A percentile compares a stretch with the other conserved stretches of the same genome.
phyloP scores from a whole-genome alignment of 2,113 vertebrate genomes.

The Chamaetylas fuelleborni region DNA sequence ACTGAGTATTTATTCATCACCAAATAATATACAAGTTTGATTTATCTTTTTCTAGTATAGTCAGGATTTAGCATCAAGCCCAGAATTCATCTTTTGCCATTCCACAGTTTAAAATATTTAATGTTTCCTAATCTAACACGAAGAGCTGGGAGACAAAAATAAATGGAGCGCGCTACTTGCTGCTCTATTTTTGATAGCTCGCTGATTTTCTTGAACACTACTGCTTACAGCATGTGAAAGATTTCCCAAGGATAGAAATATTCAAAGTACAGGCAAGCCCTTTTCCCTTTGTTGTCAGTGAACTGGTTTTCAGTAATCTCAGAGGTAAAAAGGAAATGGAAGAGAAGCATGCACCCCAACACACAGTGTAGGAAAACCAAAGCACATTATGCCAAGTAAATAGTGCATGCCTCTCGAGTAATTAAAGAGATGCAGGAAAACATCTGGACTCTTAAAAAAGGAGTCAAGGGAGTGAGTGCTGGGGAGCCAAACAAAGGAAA shows the following conservation, averaged over 20 bases:
- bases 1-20: slow-evolving; percentile 2
- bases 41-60: background rate
- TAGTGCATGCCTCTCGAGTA: background rate
- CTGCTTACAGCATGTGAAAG: slow-evolving; percentile 31
- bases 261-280: background rate
- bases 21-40: background rate
- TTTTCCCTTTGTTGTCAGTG: slow-evolving; percentile 16
- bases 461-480: slow-evolving; percentile 5
- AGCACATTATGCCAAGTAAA: slow-evolving; percentile 26
- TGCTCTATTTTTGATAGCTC: slow-evolving; percentile 11
- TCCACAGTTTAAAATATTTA: slow-evolving; percentile 44
- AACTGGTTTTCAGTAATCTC: slow-evolving; percentile 48
- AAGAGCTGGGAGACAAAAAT: slow-evolving; percentile 30
- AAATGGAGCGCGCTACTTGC: background rate
- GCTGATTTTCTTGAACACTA: slow-evolving; percentile 6
- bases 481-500: background rate
- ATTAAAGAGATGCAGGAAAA: slow-evolving; percentile 24
- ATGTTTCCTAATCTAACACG: slow-evolving; percentile 15
- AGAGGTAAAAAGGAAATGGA: slow-evolving; percentile 45
- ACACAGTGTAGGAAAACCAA: background rate
- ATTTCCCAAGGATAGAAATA: slow-evolving; percentile 64
- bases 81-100: background rate
- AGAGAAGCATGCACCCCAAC: background rate
- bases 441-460: slow-evolving; percentile 25
- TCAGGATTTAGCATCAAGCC: background rate